phyloP scores from a whole-genome alignment of 2,113 vertebrate species.

The Odontesthes bonariensis region DNA sequence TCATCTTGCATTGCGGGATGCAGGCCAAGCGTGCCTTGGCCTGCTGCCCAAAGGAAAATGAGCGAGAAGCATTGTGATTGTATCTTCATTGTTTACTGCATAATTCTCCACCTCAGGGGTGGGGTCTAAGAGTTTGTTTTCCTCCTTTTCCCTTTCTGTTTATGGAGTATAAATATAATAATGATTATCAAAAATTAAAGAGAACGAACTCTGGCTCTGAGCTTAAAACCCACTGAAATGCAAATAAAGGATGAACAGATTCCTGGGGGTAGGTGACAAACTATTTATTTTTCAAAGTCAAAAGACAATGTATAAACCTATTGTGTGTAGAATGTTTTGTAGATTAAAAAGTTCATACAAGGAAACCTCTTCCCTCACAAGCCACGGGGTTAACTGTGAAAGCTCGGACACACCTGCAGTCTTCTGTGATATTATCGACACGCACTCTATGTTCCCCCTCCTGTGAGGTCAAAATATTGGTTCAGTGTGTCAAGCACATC shows the following conservation, averaged over 20 bases:
- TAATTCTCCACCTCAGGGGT: slow-evolving; percentile 55
- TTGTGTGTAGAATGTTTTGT: not conserved
- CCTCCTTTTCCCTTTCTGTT: slow-evolving; percentile 52
- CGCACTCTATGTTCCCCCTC: not conserved
- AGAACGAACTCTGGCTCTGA: slow-evolving; percentile 39
- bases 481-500: slow-evolving; percentile 30
- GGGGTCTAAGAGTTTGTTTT: slow-evolving; percentile 47
- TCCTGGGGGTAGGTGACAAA: slow-evolving; percentile 45
- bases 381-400: slow-evolving; percentile 2
- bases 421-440: slow-evolving; percentile 5
- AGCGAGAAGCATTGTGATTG: slow-evolving; percentile 49
- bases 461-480: slow-evolving; percentile 37
- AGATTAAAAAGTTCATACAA: slow-evolving; percentile 4
- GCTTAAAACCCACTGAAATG: slow-evolving; percentile 49
- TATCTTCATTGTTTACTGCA: slow-evolving; percentile 72
- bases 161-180: slow-evolving; percentile 70
- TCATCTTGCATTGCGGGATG: slow-evolving; percentile 59
- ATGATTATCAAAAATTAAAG: slow-evolving; percentile 64
- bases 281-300: slow-evolving; percentile 39
- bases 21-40: slow-evolving; percentile 54
- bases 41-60: slow-evolving; percentile 54
- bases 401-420: slow-evolving; percentile 21
- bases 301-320: slow-evolving; percentile 20
- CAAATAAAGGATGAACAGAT: slow-evolving; percentile 43
- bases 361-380: not conserved